Base-by-base conservation (phyloP, 2,797 vertebrate genomes). In the Siniperca obscura region DNA sequence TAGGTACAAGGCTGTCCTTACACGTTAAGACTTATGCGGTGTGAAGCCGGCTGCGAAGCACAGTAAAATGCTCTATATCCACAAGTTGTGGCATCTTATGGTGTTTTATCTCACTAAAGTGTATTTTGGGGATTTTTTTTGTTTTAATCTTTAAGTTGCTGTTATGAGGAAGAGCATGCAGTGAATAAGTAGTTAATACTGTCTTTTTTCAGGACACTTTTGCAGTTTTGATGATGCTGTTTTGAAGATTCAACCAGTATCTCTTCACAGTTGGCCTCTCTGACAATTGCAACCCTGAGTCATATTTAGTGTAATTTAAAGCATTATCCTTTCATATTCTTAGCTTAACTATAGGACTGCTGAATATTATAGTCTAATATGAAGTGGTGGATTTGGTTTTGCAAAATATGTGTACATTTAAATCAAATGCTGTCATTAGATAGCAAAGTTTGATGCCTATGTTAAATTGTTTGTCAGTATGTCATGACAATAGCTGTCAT, bases 1-100 rank as follows among this genome's bases (percentile, higher is more conserved):
- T 53, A 81, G 40, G 76, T 38, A 61, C 70, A 77, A 55, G 27
- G 42, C 56, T 67, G 53, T 70, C 27, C 34, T 53, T 25, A 67
- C 46, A 52, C 0, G 2, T 25, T 13, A 10, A 79, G 42, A 78
- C 50, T 13, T 19, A 2, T 70, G 70, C 40, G 19, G 12, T 53
- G 38, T 73, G 25, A 59, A 25, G 65, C 19, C 0, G 4, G 42
- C 36, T 14, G 30, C 5, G 30, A 9, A 30, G 30, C 42, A 50
- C 17, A 38, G 68, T 62, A 21, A 72, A 74, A 78, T 25, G 42
- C 25, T 73, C 7, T 55, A 19, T 14, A 60, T 40, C 46, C 22
- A 62, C 13, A 59, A 19, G 30, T 13, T 7, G 30, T n/a, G 16
- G n/a, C 27, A 14, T 30, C 13, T 46, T 1, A 12, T 21, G 1